These are phyloP conservation scores for Scaptomyza flava DNA, from an alignment of 2,888 invertebrate species.

Conservation along the genomic window DNA sequence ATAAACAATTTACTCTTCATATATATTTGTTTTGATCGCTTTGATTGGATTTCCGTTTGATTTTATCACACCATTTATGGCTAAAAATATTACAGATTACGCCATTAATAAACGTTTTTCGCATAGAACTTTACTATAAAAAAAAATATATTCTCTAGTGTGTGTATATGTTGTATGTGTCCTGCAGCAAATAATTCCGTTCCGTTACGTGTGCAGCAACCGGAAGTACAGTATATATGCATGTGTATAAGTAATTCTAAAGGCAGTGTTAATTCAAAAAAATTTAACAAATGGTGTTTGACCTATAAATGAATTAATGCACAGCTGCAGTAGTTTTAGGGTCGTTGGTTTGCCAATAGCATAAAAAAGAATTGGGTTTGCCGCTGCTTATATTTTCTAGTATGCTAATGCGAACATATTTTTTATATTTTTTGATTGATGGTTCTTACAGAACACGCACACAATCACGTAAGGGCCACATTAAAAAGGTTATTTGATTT, in stretches of 20 bases:
- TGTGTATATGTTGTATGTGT: background rate
- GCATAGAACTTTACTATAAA: too few relatives aligned
- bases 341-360: conserved; percentile 44
- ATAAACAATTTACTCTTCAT: conserved; percentile 40
- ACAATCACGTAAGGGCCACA: background rate
- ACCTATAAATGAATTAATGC: conserved; percentile 78
- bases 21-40: conserved; percentile 40
- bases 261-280: conserved; percentile 39
- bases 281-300: conserved; percentile 67
- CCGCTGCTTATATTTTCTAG: conserved; percentile 8
- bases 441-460: conserved; percentile 5
- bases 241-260: background rate
- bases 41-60: conserved; percentile 38
- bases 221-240: conserved; percentile 46
- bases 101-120: conserved; percentile 3
- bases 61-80: conserved; percentile 46
- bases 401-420: conserved; percentile 29
- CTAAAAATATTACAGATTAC: conserved; percentile 45
- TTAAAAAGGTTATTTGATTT: background rate
- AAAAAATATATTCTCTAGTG: background rate
- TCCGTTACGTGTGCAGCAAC: conserved; percentile 40
- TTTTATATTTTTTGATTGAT: conserved; percentile 33
- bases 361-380: conserved; percentile 10
- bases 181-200: conserved; percentile 27
- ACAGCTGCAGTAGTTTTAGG: conserved; percentile 15